phyloP scores from a whole-genome alignment of 2,113 vertebrate genomes.

The Bostrychus sinensis region DNA sequence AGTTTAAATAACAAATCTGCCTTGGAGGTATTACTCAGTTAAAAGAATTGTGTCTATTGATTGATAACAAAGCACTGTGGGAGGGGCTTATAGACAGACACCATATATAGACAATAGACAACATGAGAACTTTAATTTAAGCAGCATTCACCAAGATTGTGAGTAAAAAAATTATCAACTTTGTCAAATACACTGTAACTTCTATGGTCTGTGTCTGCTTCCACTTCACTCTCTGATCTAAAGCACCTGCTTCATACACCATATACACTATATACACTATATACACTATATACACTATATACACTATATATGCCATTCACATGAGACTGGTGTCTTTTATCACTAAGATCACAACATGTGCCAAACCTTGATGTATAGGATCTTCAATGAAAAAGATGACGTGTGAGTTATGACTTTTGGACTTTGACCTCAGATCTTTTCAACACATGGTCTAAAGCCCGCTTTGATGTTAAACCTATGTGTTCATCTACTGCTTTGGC shows the following conservation, averaged over 20 bases:
- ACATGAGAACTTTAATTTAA: no score
- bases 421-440: conserved; percentile 26
- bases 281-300: neutral
- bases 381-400: conserved; percentile 26
- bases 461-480: neutral
- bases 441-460: conserved; percentile 24
- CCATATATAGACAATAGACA: no score
- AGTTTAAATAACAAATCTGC: no score
- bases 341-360: conserved; percentile 12
- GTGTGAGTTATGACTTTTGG: conserved; percentile 23
- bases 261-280: conserved; percentile 9
- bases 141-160: neutral
- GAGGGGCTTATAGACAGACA: no score
- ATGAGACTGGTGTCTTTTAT: conserved; percentile 39
- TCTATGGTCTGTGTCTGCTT: conserved; percentile 16
- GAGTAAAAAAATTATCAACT: no score
- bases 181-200: no score
- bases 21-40: no score
- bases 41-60: no score
- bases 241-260: conserved; percentile 31
- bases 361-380: conserved; percentile 35
- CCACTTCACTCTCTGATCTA: conserved; percentile 22
- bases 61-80: no score
- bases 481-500: conserved; percentile 1
- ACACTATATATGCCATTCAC: conserved; percentile 22